Evolutionary conservation across 2,797 vertebrate species (phyloP).

Genomic region (Fistularia tabacaria): DNA sequence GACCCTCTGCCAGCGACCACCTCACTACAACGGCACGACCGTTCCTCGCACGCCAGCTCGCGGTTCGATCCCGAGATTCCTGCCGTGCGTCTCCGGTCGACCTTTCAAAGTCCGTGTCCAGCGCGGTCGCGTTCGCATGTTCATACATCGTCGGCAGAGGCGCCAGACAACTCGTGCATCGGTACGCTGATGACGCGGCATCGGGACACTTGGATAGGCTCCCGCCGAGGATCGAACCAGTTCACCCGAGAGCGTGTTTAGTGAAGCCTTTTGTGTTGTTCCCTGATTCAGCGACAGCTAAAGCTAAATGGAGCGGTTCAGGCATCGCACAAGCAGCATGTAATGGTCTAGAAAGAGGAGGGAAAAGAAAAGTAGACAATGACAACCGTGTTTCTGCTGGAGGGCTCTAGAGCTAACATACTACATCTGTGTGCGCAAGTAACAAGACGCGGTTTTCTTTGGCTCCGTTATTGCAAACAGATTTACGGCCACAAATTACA

Average conservation of each 20-base stretch:
- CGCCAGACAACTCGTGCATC: too few relatives aligned
- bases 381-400: too few relatives aligned
- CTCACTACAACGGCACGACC: neutral
- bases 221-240: too few relatives aligned
- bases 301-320: neutral
- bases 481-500: neutral
- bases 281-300: neutral
- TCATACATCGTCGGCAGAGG: too few relatives aligned
- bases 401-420: slow-evolving; percentile 1
- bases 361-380: too few relatives aligned
- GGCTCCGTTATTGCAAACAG: slow-evolving; percentile 1
- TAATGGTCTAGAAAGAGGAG: too few relatives aligned
- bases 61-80: too few relatives aligned
- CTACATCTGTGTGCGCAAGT: neutral
- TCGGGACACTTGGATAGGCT: too few relatives aligned
- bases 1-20: neutral
- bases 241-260: neutral
- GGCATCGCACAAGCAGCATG: neutral
- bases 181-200: too few relatives aligned
- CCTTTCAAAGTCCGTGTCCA: too few relatives aligned
- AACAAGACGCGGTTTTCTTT: neutral
- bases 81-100: too few relatives aligned
- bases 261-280: neutral
- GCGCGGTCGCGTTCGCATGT: too few relatives aligned
- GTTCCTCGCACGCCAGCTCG: neutral